Base-by-base conservation (phyloP, 2,113 vertebrate species). In the Empidonax alnorum region DNA sequence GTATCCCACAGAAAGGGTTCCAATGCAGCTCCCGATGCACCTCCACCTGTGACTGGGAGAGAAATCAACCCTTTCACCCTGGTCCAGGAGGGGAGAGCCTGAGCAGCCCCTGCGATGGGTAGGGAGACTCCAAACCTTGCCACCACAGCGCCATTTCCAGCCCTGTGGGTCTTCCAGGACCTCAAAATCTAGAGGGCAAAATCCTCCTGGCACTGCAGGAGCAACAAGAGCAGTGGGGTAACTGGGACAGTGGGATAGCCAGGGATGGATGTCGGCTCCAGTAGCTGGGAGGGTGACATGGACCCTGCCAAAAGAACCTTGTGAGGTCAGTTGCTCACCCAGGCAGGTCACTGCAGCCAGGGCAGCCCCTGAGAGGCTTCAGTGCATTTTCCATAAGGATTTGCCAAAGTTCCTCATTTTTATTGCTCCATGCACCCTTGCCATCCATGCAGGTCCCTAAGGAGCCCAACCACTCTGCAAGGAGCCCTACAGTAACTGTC, bases 361-460 rank as follows among this genome's bases (percentile, higher is more conserved):
- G 24, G 33, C 53, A 81, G 50, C 20, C n/a, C 41, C 39, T 50
- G 24, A 12, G 35, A 87, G 27, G 15, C 35, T 67, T 65, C 6
- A 79, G 52, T 75, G 39, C 12, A 12, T 84, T 86, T 94, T 66
- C 33, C 33, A 6, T 37, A 58, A 37, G 24, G 62, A 73, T 93
- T 84, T 92, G 23, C 46, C 41, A 27, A 56, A 49, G 19, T 17
- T n/a, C 21, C 10, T 47, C 22, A 23, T 33, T 13, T 19, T 35
- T 35, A n/a, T 37, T 52, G 75, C 14, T 21, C 35, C 6, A 3
- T 12, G 17, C 23, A 31, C 16, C n/a, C 20, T 19, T 42, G 49
- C 30, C 8, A 39, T 37, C 41, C 5, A 0, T 8, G 9, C 9
- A 44, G 19, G 19, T 74, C 14, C 19, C 27, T 10, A 14, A 19